These are phyloP conservation scores for Darevskia mixta DNA, from an alignment of 2,797 vertebrate genomes.

Conservation along the genomic window DNA sequence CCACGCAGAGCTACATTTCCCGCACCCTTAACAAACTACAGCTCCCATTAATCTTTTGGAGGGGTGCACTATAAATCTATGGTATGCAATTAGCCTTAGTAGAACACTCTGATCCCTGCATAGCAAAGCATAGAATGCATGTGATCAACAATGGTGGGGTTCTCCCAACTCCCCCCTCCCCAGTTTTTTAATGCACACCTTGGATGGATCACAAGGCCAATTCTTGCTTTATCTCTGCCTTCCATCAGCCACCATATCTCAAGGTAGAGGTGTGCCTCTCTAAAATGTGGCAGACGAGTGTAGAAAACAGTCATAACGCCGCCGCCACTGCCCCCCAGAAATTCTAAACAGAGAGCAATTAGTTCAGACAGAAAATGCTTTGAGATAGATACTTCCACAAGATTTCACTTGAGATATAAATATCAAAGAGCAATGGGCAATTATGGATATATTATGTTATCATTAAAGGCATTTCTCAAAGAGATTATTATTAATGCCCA, in stretches of 20 bases:
- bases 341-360: constrained; percentile 22
- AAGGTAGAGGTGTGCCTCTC: neutral
- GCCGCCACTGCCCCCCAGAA: too few relatives aligned
- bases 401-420: constrained; percentile 34
- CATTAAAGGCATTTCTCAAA: constrained; percentile 46
- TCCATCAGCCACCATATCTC: neutral
- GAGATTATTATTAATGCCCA: constrained; percentile 37
- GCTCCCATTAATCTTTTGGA: too few relatives aligned
- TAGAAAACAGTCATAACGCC: neutral
- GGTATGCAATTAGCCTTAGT: too few relatives aligned
- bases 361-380: neutral
- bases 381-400: constrained; percentile 24
- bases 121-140: neutral
- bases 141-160: too few relatives aligned
- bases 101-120: too few relatives aligned
- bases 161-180: neutral
- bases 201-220: neutral
- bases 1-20: too few relatives aligned
- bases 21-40: too few relatives aligned
- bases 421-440: constrained; percentile 35
- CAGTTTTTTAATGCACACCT: neutral
- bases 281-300: neutral
- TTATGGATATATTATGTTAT: constrained; percentile 35
- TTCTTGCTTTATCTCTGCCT: neutral
- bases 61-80: too few relatives aligned